Evolutionary conservation across 2,888 invertebrate genomes (phyloP).

Genomic region (Sylvicola cinctus): DNA sequence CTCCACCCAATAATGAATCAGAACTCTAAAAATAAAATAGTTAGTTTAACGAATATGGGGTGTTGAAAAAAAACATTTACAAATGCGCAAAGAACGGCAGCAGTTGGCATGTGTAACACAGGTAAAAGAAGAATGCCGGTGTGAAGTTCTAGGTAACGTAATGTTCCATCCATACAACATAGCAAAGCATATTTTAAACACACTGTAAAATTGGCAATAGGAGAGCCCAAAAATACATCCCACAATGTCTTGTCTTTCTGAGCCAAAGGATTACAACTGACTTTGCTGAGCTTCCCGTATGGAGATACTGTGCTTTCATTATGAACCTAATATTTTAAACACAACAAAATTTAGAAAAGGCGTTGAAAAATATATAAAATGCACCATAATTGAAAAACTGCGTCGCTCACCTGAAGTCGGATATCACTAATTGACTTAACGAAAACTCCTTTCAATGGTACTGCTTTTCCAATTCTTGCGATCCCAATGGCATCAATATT

Average conservation of each 20-base stretch:
- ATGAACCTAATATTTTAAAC: slow-evolving; percentile 21
- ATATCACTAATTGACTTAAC: slow-evolving; percentile 24
- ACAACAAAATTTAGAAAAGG: too few species aligned
- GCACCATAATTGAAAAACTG: too few species aligned
- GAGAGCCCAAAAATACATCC: slow-evolving; percentile 43
- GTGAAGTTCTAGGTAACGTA: slow-evolving; percentile 17
- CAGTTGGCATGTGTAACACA: slow-evolving; percentile 17
- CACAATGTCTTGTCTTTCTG: slow-evolving; percentile 34
- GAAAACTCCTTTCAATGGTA: slow-evolving; percentile 10
- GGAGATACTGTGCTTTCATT: slow-evolving; percentile 31
- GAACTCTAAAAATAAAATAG: slow-evolving; percentile 14
- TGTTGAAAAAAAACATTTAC: slow-evolving; percentile 11
- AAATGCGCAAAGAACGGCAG: slow-evolving; percentile 21
- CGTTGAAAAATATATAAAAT: too few species aligned
- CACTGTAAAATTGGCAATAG: slow-evolving; percentile 21
- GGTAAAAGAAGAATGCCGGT: slow-evolving; percentile 20
- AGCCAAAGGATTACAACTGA: slow-evolving; percentile 22
- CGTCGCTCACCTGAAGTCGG: slow-evolving; percentile 25
- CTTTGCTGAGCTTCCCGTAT: slow-evolving; percentile 35
- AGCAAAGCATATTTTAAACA: slow-evolving; percentile 21
- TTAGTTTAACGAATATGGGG: not conserved
- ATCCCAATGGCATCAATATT: not conserved
- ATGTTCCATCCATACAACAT: slow-evolving; percentile 21
- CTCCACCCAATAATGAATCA: slow-evolving; percentile 20
- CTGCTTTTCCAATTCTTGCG: slow-evolving; percentile 8